Percentiles rank a stretch among this genome's conserved stretches.
These are phyloP conservation scores for Unio delphinus DNA, from an alignment of 2,888 invertebrate species.

Conservation along the genomic window DNA sequence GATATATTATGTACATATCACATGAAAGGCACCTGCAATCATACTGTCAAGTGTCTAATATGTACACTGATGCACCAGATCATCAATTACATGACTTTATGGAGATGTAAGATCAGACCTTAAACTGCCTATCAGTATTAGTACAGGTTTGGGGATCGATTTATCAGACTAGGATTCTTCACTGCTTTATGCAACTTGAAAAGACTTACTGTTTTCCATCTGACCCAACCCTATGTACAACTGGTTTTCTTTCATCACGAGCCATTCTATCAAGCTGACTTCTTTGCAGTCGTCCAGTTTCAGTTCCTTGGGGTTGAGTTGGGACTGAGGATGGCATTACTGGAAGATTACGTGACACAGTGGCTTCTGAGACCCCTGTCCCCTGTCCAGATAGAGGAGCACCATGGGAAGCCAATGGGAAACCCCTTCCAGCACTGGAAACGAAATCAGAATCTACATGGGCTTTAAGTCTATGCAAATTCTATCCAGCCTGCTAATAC, in stretches of 20 bases:
- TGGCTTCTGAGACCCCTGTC: slow-evolving; percentile 1
- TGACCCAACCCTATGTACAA: slow-evolving; percentile 31
- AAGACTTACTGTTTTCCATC: slow-evolving; percentile 46
- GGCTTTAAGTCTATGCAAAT: background rate
- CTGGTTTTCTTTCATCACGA: slow-evolving; percentile 18
- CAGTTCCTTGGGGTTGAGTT: slow-evolving; percentile 2
- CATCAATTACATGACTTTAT: no score
- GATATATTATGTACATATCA: no score
- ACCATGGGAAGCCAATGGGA: slow-evolving; percentile 1
- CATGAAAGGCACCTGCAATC: no score
- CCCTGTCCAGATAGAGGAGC: slow-evolving; percentile 1
- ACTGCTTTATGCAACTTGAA: background rate
- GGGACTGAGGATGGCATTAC: slow-evolving; percentile 4
- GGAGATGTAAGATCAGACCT: no score
- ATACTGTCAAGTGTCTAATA: no score
- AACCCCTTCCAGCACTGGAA: slow-evolving; percentile 3
- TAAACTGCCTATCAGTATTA: no score
- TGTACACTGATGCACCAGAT: no score
- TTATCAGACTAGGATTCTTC: background rate
- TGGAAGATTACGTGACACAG: slow-evolving; percentile 2
- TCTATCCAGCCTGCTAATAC: background rate
- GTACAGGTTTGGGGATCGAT: no score
- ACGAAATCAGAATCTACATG: background rate
- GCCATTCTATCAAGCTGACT: slow-evolving; percentile 15
- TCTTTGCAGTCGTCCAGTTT: slow-evolving; percentile 4